Evolutionary conservation across 2,797 vertebrate species (phyloP), one percentile per base, ranked within the genome.

Genomic region (Coilia nasus): DNA sequence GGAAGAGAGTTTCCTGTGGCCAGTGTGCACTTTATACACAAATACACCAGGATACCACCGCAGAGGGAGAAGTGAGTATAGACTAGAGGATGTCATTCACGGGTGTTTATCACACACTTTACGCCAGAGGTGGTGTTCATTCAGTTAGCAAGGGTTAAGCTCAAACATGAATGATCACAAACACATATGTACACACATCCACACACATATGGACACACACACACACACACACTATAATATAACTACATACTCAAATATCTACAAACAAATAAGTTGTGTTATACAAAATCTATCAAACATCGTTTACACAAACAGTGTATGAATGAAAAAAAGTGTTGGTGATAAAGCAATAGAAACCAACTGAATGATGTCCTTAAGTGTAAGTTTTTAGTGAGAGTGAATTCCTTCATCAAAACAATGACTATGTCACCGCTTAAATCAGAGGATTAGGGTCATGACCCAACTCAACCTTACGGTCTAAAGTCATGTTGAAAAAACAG

Each of bases 371-470:
- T 35, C 64, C 35, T 0, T 78, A 44, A 44, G 71, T 78, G 71
- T 78, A 7, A 78, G 35, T 71, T 31, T 12, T 4, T 11, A 47
- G 10, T 47, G 46, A 47, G 46, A 4, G 4, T 3, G 19, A 78
- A 78, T 78, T 44, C 71, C 71, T 21, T 78, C 71, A 5, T 78
- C 17, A 41, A 41, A 19, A 78, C 71, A 78, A 19, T 78, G 35
- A 0, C 14, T 15, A 41, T 35, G 17, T 44, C 71, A 41, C 17
- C 17, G 17, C 17, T 41, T 35, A 44, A 17, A 78, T 31, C 71
- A 19, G 31, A 41, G 71, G 71, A 78, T 78, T 78, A 78, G 35
- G 71, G 71, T 2, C 71, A 78, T 41, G 71, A 44, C 71, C 35
- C 67, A 75, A 31, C 6, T 15, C 6, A 35, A 17, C 25, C 67